These are phyloP conservation scores for Agrilus mali DNA, from an alignment of 2,888 invertebrate genomes.

Conservation along the genomic window DNA sequence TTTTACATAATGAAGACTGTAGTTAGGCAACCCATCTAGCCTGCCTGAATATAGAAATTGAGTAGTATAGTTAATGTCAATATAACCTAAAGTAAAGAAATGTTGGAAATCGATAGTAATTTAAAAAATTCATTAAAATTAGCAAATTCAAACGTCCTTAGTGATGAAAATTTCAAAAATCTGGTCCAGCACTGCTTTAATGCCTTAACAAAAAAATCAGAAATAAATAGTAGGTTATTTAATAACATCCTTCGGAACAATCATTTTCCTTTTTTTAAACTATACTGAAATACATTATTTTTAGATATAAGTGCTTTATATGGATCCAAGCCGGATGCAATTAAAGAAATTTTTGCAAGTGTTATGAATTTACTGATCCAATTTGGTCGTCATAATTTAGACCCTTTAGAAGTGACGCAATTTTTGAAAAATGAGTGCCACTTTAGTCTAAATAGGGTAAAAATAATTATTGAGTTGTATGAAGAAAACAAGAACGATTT, in stretches of 20 bases:
- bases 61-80: background rate
- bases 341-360: constrained; percentile 26
- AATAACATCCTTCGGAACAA: background rate
- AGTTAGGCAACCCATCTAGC: no score
- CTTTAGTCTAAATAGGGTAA: constrained; percentile 16
- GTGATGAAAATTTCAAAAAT: constrained; percentile 18
- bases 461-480: constrained; percentile 22
- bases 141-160: constrained; percentile 17
- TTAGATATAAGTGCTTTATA: constrained; percentile 21
- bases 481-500: constrained; percentile 21
- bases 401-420: constrained; percentile 18
- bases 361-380: constrained; percentile 24
- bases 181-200: constrained; percentile 24
- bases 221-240: constrained; percentile 19
- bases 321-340: constrained; percentile 26
- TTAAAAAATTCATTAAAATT: constrained; percentile 17
- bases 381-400: constrained; percentile 22
- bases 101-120: constrained; percentile 16
- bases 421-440: constrained; percentile 22
- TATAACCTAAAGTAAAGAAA: constrained; percentile 5
- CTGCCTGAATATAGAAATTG: no score
- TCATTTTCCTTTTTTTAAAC: background rate
- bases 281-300: constrained; percentile 8
- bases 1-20: no score
- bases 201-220: constrained; percentile 16